Evolutionary conservation across 2,113 vertebrate species (phyloP).

Genomic region (Panthera tigris): DNA sequence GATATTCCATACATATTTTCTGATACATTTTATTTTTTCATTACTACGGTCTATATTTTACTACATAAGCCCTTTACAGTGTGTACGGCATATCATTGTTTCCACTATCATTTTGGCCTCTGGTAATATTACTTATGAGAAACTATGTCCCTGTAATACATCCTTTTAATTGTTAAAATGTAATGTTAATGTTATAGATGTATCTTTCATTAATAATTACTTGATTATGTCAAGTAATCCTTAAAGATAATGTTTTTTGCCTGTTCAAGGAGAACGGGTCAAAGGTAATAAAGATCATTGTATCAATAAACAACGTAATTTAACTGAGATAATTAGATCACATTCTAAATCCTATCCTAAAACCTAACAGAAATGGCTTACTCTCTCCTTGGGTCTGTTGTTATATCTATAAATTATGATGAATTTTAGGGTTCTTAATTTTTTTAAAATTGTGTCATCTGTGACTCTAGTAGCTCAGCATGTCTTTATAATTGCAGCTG

Average conservation of each 20-base stretch:
- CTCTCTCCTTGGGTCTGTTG: not conserved
- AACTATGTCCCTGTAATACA: not conserved
- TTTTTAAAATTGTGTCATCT: not conserved
- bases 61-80: not conserved
- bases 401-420: not conserved
- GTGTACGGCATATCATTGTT: not conserved
- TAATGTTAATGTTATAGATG: not conserved
- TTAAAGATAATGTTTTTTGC: not conserved
- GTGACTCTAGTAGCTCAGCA: not conserved
- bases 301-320: not conserved
- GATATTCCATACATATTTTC: not conserved
- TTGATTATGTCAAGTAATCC: not conserved
- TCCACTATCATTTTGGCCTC: not conserved
- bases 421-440: not conserved
- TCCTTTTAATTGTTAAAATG: not conserved
- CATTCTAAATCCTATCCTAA: not conserved
- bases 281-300: not conserved
- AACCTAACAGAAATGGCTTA: not conserved
- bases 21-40: not conserved
- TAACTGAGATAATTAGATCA: not conserved
- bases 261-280: not conserved
- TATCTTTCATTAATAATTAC: not conserved
- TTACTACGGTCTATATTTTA: not conserved
- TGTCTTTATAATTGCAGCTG: not conserved
- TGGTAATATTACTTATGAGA: not conserved